Base-by-base conservation (phyloP, 2,797 vertebrate species). In the Ctenosaura bakeri region DNA sequence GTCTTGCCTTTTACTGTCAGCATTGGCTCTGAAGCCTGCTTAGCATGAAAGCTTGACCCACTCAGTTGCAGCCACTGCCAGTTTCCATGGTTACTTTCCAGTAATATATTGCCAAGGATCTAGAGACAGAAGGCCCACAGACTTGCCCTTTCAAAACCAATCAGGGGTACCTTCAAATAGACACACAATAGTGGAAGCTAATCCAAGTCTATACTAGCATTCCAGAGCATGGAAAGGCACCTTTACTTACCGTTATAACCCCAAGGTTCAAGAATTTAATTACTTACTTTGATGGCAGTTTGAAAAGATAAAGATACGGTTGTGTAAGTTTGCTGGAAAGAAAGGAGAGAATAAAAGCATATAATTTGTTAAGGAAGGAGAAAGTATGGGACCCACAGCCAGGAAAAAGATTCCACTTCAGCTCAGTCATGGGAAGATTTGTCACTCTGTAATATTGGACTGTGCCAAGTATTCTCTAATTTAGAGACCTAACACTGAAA, bases 1-100 rank as follows among this genome's bases (percentile, higher is more conserved):
- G 22, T 66, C 91, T 91, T 78, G 18, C 32, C 91, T 46, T 66
- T 91, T 56, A 16, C 18, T n/a, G 71, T 14, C 89, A 92, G 26
- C 20, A 2, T 82, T 3, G 0, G 3, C 35, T 93, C 64, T 0
- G 2, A 78, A 32, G 22, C 0, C 0, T 66, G 52, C 81, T 64
- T 79, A 22, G 85, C 6, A 4, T 7, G 35, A 69, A 91, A 91
- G 83, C 32, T 32, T 18, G 52, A 2, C 38, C 46, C 86, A 92
- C 52, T 42, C 56, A 20, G 26, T 90, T 46, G 46, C 54, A 76
- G 77, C 10, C 26, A 84, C 14, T 81, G 14, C n/a, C 32, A 35
- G 0, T 0, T 0, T 52, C 85, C 81, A 29, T 85, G 62, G 88
- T 83, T 86, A 84, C 77, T 79, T 73, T 52, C 79, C 90, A 91